Evolutionary conservation across 2,888 invertebrate genomes (phyloP).

Genomic region (Phengaris arion): DNA sequence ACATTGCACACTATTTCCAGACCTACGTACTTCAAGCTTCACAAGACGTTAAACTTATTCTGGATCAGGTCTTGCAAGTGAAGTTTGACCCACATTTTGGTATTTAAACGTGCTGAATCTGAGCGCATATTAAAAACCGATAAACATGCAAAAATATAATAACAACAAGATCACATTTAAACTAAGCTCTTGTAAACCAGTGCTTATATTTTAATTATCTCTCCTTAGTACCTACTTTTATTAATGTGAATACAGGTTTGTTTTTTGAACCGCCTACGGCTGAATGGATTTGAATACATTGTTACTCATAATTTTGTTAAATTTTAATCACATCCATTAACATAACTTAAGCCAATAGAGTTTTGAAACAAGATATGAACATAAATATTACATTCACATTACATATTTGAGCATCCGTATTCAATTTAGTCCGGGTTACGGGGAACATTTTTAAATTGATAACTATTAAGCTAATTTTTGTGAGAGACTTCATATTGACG

Average conservation of each 20-base stretch:
- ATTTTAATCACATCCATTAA: too few relatives aligned
- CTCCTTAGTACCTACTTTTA: too few relatives aligned
- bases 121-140: conserved; percentile 9
- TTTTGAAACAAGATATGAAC: neutral
- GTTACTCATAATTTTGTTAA: neutral
- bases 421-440: neutral
- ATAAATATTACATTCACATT: neutral
- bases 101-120: conserved; percentile 1
- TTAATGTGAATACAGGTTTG: too few relatives aligned
- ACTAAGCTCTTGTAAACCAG: too few relatives aligned
- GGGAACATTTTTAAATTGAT: too few relatives aligned
- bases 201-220: too few relatives aligned
- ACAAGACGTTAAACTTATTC: neutral
- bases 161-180: neutral
- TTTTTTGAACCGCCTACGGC: too few relatives aligned
- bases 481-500: too few relatives aligned
- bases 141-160: neutral
- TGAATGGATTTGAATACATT: too few relatives aligned
- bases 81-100: conserved; percentile 14
- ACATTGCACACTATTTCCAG: too few relatives aligned
- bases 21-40: neutral
- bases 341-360: too few relatives aligned
- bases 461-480: too few relatives aligned
- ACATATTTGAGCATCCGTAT: neutral
- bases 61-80: neutral